Conservation (phyloP, 2,888 invertebrate genomes). For the Nephrotoma appendiculata region DNA sequence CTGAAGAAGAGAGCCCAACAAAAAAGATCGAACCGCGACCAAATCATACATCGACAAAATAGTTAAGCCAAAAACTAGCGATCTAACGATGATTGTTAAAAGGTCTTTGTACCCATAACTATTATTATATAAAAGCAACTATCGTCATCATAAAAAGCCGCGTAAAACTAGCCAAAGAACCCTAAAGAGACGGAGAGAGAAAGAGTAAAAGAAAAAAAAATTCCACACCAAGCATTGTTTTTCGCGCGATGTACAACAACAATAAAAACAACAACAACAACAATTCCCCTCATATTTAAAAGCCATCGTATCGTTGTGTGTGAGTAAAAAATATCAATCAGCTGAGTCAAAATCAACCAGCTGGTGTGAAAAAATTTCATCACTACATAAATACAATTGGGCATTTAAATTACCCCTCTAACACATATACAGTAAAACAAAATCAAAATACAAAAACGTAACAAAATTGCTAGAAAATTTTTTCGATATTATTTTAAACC, state of each 20-base stretch:
- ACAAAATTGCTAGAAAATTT: background rate
- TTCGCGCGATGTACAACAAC: background rate
- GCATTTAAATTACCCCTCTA: background rate
- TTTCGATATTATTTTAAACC: background rate
- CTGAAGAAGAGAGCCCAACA: background rate
- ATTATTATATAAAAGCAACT: background rate
- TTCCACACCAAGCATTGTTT: constrained; percentile 3
- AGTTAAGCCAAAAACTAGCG: background rate
- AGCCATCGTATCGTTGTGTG: background rate
- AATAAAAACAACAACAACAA: background rate
- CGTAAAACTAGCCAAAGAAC: background rate
- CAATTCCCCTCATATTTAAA: background rate
- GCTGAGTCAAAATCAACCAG: background rate
- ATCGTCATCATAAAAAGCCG: background rate
- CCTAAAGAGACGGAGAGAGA: background rate
- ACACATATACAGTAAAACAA: background rate
- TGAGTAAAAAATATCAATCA: background rate
- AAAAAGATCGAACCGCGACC: background rate
- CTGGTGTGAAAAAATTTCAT: background rate
- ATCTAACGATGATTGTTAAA: background rate
- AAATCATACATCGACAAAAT: background rate
- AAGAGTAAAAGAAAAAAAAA: background rate
- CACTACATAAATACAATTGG: background rate
- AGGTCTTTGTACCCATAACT: background rate
- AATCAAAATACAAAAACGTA: background rate